Conservation (phyloP, 2,888 invertebrate genomes). For the Allacma fusca region DNA sequence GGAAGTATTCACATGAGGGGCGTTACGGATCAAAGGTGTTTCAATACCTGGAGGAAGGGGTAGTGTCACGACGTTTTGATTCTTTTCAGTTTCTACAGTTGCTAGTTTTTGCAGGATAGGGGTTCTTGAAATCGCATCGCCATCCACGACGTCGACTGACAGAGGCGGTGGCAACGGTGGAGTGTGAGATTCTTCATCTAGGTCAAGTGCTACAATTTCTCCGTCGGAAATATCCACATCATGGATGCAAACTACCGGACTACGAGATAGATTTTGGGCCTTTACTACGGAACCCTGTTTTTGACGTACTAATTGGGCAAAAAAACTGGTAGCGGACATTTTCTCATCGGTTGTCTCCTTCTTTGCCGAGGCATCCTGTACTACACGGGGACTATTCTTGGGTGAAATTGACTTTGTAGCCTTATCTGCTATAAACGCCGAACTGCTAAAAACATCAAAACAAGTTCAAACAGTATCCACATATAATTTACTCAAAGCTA, state of each 20-base stretch:
- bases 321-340: slow-evolving; percentile 86
- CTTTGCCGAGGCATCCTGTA: slow-evolving; percentile 16
- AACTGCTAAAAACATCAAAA: neutral
- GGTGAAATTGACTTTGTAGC: neutral
- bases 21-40: neutral
- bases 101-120: too few species aligned
- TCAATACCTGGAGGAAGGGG: slow-evolving; percentile 59
- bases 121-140: slow-evolving; percentile 11
- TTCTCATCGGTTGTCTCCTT: slow-evolving; percentile 68
- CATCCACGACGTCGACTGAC: slow-evolving; percentile 48
- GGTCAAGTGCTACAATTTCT: slow-evolving; percentile 51
- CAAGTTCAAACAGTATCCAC: neutral
- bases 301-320: slow-evolving; percentile 87
- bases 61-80: slow-evolving; percentile 50
- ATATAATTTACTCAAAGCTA: too few species aligned
- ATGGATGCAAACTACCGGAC: slow-evolving; percentile 44
- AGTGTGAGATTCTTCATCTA: slow-evolving; percentile 50
- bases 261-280: slow-evolving; percentile 55
- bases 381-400: slow-evolving; percentile 27
- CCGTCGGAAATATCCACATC: slow-evolving; percentile 45
- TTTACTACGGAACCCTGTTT: slow-evolving; percentile 64
- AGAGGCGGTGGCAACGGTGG: slow-evolving; percentile 50
- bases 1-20: neutral
- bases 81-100: neutral
- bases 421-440: neutral